phyloP scores from a whole-genome alignment of 1,140 invertebrate genomes.

The Onthophagus taurus region DNA sequence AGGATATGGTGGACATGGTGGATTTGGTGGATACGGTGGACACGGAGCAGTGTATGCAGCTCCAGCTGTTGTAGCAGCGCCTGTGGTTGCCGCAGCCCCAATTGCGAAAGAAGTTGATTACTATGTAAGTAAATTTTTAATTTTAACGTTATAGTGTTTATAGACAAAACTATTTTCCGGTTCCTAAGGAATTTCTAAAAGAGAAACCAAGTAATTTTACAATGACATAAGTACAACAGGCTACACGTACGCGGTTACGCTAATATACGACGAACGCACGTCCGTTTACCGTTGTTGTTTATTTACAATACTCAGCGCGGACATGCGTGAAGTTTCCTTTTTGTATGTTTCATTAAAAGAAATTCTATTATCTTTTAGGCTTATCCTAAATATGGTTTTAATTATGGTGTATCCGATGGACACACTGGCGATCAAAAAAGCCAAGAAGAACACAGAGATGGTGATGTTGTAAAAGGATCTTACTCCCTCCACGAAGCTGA shows the following conservation, averaged over 20 bases:
- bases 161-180: too few species aligned
- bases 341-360: too few species aligned
- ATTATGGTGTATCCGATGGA: slow-evolving; percentile 44
- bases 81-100: background rate
- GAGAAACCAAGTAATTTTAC: too few species aligned
- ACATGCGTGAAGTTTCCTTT: too few species aligned
- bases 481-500: slow-evolving; percentile 34
- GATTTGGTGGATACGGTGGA: slow-evolving; percentile 3
- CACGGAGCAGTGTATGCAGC: background rate
- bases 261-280: too few species aligned
- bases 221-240: too few species aligned
- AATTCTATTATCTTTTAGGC: slow-evolving; percentile 29
- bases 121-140: slow-evolving; percentile 5
- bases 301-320: too few species aligned
- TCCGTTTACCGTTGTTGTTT: too few species aligned
- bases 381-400: slow-evolving; percentile 44
- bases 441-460: slow-evolving; percentile 43
- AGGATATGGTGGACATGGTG: slow-evolving; percentile 8
- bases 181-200: too few species aligned
- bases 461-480: slow-evolving; percentile 33
- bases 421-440: slow-evolving; percentile 45
- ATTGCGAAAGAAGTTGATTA: slow-evolving; percentile 5
- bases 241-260: too few species aligned
- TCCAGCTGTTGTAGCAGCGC: slow-evolving; percentile 4
- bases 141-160: too few species aligned